These are phyloP conservation scores for Nomada ferruginata DNA, from an alignment of 2,888 invertebrate genomes.

Conservation along the genomic window DNA sequence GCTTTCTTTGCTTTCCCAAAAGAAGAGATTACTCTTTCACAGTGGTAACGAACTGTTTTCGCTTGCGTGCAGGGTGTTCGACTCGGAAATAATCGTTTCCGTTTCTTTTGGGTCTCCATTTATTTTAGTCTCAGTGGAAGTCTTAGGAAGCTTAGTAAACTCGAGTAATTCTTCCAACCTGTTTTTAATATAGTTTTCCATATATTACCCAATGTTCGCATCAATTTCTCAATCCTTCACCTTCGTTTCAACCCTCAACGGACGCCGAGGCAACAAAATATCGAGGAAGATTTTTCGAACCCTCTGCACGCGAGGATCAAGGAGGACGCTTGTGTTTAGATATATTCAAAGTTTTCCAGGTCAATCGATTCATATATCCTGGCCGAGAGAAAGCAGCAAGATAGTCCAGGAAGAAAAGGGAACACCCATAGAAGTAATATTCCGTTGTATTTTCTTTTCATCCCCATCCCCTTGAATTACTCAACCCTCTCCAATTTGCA, in stretches of 20 bases:
- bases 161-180: not conserved
- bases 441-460: not conserved
- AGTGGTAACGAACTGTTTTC: constrained; percentile 44
- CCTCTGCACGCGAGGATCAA: not conserved
- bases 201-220: not conserved
- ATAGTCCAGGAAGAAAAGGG: not conserved
- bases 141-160: not conserved
- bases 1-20: constrained; percentile 44
- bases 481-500: not conserved
- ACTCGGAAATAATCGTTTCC: not conserved
- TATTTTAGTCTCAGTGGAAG: not conserved
- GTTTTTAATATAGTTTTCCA: no score
- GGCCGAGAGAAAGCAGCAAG: not conserved
- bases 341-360: not conserved
- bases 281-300: not conserved
- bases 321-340: not conserved
- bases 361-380: not conserved
- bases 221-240: not conserved
- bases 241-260: not conserved
- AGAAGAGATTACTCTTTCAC: constrained; percentile 46
- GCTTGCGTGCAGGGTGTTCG: constrained; percentile 46
- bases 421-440: not conserved
- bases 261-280: not conserved
- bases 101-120: not conserved
- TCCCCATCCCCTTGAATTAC: not conserved